Percentiles rank a stretch among this genome's conserved stretches.
These are phyloP conservation scores for Phengaris arion DNA, from an alignment of 2,888 invertebrate species.

Conservation along the genomic window DNA sequence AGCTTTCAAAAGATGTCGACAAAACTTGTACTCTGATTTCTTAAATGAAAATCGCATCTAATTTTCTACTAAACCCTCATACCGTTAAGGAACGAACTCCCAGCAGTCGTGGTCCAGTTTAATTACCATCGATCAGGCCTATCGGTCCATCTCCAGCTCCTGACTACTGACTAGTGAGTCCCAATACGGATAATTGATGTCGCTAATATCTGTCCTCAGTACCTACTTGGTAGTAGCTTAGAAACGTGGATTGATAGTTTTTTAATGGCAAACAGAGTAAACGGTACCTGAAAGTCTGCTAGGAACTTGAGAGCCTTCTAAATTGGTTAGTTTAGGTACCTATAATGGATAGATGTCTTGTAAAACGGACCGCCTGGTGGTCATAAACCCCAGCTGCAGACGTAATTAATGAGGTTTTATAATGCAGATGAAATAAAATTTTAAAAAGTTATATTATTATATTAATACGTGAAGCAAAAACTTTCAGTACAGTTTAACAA, in stretches of 20 bases:
- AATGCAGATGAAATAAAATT: too few relatives aligned
- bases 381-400: too few relatives aligned
- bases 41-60: neutral
- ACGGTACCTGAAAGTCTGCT: neutral
- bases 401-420: too few relatives aligned
- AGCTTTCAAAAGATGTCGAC: too few relatives aligned
- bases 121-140: conserved; percentile 56
- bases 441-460: too few relatives aligned
- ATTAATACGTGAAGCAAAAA: too few relatives aligned
- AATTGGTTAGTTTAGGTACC: neutral
- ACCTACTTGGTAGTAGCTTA: conserved; percentile 9
- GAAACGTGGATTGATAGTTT: conserved; percentile 18
- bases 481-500: too few relatives aligned
- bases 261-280: neutral
- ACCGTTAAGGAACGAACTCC: neutral
- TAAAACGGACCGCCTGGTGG: too few relatives aligned
- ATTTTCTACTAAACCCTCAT: neutral
- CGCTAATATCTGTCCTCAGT: conserved; percentile 47
- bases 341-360: too few relatives aligned
- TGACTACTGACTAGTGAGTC: conserved; percentile 42
- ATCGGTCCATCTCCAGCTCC: conserved; percentile 45
- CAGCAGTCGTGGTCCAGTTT: conserved; percentile 42
- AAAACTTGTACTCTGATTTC: too few relatives aligned
- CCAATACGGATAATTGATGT: conserved; percentile 54
- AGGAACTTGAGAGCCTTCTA: neutral